Conservation (phyloP, 2,113 vertebrate species). For the Polyodon spathula region DNA sequence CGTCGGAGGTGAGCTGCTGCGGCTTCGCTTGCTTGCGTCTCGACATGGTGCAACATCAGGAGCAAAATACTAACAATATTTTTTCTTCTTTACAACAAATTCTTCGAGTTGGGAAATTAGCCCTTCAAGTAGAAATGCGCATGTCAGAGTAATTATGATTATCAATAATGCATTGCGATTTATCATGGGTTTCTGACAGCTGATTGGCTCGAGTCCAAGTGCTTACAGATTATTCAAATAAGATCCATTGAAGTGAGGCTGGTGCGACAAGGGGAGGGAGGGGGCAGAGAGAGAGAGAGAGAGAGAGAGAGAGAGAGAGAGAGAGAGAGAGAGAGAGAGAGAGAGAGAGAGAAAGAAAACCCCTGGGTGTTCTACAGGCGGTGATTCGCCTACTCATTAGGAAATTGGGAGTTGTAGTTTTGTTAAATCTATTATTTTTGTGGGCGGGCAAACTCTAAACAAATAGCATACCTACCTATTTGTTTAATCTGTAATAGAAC, state of each 20-base stretch:
- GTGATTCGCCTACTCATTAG: background rate
- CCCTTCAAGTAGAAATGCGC: slow-evolving; percentile 87
- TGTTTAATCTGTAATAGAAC: too few species aligned
- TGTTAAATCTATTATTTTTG: too few species aligned
- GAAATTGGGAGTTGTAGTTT: background rate
- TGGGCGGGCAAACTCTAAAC: too few species aligned
- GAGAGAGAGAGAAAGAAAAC: background rate
- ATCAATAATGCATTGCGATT: slow-evolving; percentile 99
- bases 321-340: slow-evolving; percentile 1
- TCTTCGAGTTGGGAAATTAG: slow-evolving; percentile 81
- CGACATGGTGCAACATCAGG: slow-evolving; percentile 96
- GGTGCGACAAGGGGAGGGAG: slow-evolving; percentile 61
- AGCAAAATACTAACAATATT: slow-evolving; percentile 73
- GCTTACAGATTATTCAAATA: slow-evolving; percentile 98
- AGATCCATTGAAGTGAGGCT: slow-evolving; percentile 69
- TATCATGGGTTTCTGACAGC: slow-evolving; percentile 95
- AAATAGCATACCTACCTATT: too few species aligned
- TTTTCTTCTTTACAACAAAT: slow-evolving; percentile 77
- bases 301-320: slow-evolving; percentile 39
- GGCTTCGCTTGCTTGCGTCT: slow-evolving; percentile 97
- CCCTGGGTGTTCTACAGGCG: background rate
- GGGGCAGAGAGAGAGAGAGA: slow-evolving; percentile 63
- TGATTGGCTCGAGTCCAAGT: slow-evolving; percentile 97
- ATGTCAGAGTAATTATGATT: slow-evolving; percentile 99
- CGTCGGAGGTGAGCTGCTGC: slow-evolving; percentile 93